phyloP scores from a whole-genome alignment of 2,797 vertebrate genomes.

The Borostomias antarcticus region DNA sequence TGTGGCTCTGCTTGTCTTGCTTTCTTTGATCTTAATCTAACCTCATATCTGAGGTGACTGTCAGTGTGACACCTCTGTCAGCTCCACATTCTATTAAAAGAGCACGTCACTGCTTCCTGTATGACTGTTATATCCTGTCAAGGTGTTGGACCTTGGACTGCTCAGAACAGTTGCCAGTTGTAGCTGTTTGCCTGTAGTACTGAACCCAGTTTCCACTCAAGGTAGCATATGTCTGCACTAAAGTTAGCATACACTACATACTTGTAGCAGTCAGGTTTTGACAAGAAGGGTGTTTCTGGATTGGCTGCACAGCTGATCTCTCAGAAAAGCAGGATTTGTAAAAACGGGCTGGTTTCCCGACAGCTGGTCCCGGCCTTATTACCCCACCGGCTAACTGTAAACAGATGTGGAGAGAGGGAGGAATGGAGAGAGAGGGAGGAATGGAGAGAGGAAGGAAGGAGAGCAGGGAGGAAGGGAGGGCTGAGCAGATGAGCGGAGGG shows the following conservation, averaged over 20 bases:
- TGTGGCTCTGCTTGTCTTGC: not conserved
- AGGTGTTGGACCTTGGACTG: not conserved
- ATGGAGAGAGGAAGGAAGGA: not conserved
- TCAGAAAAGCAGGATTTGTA: conserved; percentile 21
- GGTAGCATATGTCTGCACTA: no score
- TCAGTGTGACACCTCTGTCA: not conserved
- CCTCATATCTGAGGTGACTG: not conserved
- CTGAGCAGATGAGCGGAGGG: conserved; percentile 2
- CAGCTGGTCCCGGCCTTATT: conserved; percentile 22
- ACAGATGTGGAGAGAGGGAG: conserved; percentile 14
- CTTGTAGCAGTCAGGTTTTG: no score
- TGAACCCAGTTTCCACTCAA: not conserved
- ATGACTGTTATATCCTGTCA: not conserved
- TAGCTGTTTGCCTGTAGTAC: not conserved
- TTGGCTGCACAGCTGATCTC: not conserved
- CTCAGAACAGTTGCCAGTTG: not conserved
- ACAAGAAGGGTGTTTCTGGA: not conserved
- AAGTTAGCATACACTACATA: no score
- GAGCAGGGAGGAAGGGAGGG: conserved; percentile 1
- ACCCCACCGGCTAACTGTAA: conserved; percentile 8
- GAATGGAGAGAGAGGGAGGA: not conserved
- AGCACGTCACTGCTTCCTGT: not conserved
- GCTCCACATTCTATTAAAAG: not conserved
- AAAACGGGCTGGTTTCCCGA: conserved; percentile 23
- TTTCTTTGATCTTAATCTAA: not conserved